phyloP scores from a whole-genome alignment of 2,888 invertebrate species.

The Idaea dimidiata region DNA sequence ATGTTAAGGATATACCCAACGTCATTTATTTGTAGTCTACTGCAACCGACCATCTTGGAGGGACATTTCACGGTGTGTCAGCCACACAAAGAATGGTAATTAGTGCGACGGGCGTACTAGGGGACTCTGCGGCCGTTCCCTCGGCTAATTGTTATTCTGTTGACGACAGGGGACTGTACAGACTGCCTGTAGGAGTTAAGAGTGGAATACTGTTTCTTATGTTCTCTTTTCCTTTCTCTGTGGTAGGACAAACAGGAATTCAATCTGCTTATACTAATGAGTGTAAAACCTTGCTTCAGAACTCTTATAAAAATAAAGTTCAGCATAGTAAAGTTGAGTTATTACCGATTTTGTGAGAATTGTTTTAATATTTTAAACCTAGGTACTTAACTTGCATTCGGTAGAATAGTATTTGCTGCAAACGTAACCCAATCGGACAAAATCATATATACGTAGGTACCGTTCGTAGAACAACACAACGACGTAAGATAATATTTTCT shows the following conservation, averaged over 20 bases:
- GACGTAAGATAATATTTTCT: not conserved
- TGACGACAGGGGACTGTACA: constrained; percentile 1
- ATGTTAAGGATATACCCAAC: too few relatives aligned
- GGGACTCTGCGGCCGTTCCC: not conserved
- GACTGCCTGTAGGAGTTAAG: not conserved
- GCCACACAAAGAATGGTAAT: constrained; percentile 27
- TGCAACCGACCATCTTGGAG: not conserved
- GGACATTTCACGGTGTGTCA: constrained; percentile 15
- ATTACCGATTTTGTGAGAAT: too few relatives aligned
- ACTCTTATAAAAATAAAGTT: too few relatives aligned
- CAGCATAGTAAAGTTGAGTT: too few relatives aligned
- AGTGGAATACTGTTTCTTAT: not conserved
- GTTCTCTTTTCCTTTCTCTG: not conserved
- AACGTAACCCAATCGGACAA: not conserved
- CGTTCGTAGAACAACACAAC: not conserved
- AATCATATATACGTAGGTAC: not conserved
- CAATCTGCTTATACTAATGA: too few relatives aligned
- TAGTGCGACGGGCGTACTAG: constrained; percentile 7
- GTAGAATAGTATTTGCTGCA: not conserved
- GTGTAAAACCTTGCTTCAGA: too few relatives aligned
- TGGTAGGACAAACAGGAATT: not conserved
- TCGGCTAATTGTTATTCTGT: constrained; percentile 9
- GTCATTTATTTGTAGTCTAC: not conserved
- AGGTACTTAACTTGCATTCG: not conserved
- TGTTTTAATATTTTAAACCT: not conserved